Evolutionary conservation across 1,140 invertebrate genomes (phyloP), one percentile per base, ranked within the genome.

Genomic region (Trichomalopsis sarcophagae): DNA sequence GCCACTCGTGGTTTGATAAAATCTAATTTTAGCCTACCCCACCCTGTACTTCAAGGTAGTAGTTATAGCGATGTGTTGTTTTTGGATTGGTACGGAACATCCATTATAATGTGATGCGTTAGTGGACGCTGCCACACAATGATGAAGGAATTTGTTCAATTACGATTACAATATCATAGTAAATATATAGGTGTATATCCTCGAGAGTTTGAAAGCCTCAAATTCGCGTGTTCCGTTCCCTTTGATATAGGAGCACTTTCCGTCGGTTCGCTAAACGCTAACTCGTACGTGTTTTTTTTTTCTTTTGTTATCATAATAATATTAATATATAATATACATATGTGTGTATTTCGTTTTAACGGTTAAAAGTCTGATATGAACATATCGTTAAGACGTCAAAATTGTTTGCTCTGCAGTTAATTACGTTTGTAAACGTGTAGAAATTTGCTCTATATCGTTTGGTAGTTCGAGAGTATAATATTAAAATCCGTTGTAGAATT

Each of bases 51-150:
- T 75, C n/a, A 75, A 69, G 47, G 6, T 74, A 74, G 17, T 21
- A 69, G 55, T 33, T 66, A n/a, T 62, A 21, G 55, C 17, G 47
- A 84, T 75, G 77, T 80, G 76, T 75, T 77, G 23, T 79, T 44
- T 84, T 84, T 74, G 83, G 83, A 84, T 75, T 85, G 84, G 79
- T 85, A 85, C 84, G 78, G 84, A 85, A 85, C 84, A 85, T 85
- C 71, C 79, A 81, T 77, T 47, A 77, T 11, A 69, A 81, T 30
- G 21, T n/a, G 30, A 78, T 76, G 55, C 66, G 21, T 68, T 36
- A 33, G 30, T 69, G 40, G 84, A 21, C 77, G n/a, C 30, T 55
- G 74, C 36, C 78, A 55, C 79, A 77, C 17, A 77, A 80, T 76
- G 40, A 10, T 69, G 44, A 82, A 78, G 30, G 74, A 78, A 71